Evolutionary conservation across 2,797 vertebrate genomes (phyloP), one percentile per base, ranked within the genome.

Genomic region (Calcarius lapponicus): DNA sequence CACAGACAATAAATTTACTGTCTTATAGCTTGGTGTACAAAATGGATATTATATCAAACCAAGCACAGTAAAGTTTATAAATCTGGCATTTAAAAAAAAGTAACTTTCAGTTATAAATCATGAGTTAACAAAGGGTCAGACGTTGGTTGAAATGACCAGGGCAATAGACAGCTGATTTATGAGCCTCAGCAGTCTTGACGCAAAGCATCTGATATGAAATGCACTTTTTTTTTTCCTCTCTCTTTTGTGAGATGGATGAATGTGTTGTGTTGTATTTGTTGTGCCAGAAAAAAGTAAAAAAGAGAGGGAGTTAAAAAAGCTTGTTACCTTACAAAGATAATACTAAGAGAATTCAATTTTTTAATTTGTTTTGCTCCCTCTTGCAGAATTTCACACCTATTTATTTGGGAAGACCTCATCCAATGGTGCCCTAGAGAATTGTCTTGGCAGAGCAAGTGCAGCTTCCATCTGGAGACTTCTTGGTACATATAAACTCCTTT

Each of bases 1-100:
- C 97, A 96, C 61, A 93, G 97, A 96, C 97, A 96, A 98, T 98
- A 98, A 98, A 98, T 98, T 95, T 94, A 83, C 96, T 97, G 97
- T 96, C 96, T 93, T 87, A 74, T 64, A 91, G 96, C 95, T 92
- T 94, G 50, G 88, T 96, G 96, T 93, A 94, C 96, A 91, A 95
- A 97, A 93, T 91, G 95, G 95, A 86, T 86, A 82, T 96, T 97
- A 94, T 93, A 96, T 93, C 97, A 95, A 97, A 97, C 91, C 94
- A 80, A 95, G 96, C 91, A 90, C 89, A 92, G 93, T 90, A 90
- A 94, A 96, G 88, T 98, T 97, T 97, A 97, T 96, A 95, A 97
- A 97, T 94, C 91, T 97, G 96, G 95, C 97, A 91, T 96, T 90
- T 84, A 80, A 92, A 92, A 95, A 93, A 93, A 79, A 95, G 86